These are phyloP conservation scores for Paguma larvata DNA, from an alignment of 2,797 vertebrate species.

Conservation along the genomic window DNA sequence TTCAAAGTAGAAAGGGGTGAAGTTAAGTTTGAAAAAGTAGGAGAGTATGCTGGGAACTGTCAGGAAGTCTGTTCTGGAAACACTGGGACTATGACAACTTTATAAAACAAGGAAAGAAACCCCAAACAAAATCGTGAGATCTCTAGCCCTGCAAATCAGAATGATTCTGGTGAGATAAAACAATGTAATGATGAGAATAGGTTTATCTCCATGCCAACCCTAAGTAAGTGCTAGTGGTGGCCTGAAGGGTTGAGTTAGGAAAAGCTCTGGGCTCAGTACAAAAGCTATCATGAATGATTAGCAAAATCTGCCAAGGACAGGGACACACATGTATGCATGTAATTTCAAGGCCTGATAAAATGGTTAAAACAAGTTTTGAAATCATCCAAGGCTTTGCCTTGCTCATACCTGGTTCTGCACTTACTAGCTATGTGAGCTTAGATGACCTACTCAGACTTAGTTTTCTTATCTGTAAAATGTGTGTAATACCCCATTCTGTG, in stretches of 20 bases:
- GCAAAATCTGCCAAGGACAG: too few species aligned
- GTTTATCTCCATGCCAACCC: neutral
- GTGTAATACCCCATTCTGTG: neutral
- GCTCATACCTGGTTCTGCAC: neutral
- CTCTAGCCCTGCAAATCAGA: neutral
- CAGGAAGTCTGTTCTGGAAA: neutral
- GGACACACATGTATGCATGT: accelerated
- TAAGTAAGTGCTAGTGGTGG: neutral
- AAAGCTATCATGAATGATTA: neutral
- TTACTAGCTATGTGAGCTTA: neutral
- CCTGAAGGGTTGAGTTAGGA: neutral
- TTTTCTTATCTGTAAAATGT: conserved; percentile 15
- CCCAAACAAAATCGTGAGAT: neutral
- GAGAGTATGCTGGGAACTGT: neutral
- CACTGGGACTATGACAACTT: neutral
- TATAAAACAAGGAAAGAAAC: neutral
- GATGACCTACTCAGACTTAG: neutral
- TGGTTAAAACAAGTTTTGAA: neutral
- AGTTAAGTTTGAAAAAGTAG: neutral
- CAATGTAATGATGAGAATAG: neutral
- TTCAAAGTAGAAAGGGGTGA: neutral
- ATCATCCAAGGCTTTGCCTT: neutral
- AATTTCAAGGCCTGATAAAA: neutral
- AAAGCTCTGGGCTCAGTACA: neutral
- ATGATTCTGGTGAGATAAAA: neutral